Base-by-base conservation (phyloP, 2,113 vertebrate genomes). In the Trichechus manatus region DNA sequence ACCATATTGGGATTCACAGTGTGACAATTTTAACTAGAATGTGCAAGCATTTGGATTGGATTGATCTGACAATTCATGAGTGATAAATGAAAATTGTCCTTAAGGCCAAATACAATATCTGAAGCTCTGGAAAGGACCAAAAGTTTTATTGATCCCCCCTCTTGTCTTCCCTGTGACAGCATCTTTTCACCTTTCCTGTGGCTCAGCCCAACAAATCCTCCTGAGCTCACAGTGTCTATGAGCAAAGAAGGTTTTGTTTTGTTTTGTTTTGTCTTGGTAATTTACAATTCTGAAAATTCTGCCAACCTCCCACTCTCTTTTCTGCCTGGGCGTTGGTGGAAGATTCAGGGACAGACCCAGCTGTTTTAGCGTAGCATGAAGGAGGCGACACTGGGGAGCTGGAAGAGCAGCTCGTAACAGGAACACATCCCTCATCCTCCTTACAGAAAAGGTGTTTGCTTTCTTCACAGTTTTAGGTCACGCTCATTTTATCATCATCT, bases 251-350 rank as follows among this genome's bases (percentile, higher is more conserved):
- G 33, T 19, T 70, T 70, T 8, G 13, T n/a, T 36, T 20, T 3
- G 6, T 23, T 63, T 47, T 3, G 6, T 23, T 63, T 47, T 11
- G 6, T 75, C 29, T 74, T 6, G 8, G 2, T 20, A n/a, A 6
- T 44, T 59, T 23, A 1, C 29, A 4, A 0, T 47, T 14, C 2
- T n/a, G 70, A 27, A 0, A 2, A 1, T 14, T 47, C 68, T 39
- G 31, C 9, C 1, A 14, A 2, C 36, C 20, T 78, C 7, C 29
- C 33, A 23, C 9, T n/a, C 14, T n/a, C 5, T n/a, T 9, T 19
- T 19, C 9, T 9, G 5, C 13, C 68, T 19, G 33, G 31, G 33
- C 6, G 11, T 17, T 15, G 4, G 33, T 70, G 68, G 11, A 70
- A 70, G 68, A 70, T 4, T 17, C 27, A 31, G 29, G 4, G 68